phyloP scores from a whole-genome alignment of 2,797 vertebrate genomes.

The Streptopelia turtur region DNA sequence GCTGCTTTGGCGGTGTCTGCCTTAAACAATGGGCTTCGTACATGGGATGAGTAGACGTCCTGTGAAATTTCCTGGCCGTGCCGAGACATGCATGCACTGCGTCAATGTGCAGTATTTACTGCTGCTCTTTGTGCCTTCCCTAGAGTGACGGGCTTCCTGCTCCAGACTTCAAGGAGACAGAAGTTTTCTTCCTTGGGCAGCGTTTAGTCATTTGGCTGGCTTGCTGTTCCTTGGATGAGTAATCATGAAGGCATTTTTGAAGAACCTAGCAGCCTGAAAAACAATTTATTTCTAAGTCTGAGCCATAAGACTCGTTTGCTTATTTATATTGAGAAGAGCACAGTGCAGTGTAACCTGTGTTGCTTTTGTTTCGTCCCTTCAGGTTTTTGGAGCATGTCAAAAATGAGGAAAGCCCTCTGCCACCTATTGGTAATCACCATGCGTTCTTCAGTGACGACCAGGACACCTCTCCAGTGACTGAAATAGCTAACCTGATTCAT shows the following conservation, averaged over 20 bases:
- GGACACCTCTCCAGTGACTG: constrained; percentile 75
- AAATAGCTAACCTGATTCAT: constrained; percentile 89
- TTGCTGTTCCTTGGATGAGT: background rate
- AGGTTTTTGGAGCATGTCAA: constrained; percentile 94
- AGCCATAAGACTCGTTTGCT: background rate
- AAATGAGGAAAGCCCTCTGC: constrained; percentile 82
- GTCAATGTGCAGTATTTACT: constrained; percentile 13
- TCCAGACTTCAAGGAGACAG: constrained; percentile 32
- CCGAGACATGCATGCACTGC: background rate
- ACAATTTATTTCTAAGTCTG: background rate
- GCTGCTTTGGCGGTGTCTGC: background rate
- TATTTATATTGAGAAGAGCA: background rate
- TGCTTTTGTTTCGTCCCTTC: background rate
- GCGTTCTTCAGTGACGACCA: constrained; percentile 75
- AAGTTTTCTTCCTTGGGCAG: constrained; percentile 29
- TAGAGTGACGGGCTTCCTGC: background rate
- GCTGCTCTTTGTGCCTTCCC: constrained; percentile 28
- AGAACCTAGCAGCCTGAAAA: background rate
- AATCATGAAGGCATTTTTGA: background rate
- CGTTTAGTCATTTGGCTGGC: constrained; percentile 3
- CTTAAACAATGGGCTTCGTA: constrained; percentile 37
- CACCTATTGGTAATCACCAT: constrained; percentile 75
- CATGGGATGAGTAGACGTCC: background rate
- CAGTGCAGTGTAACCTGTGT: background rate
- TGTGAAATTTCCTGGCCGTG: constrained; percentile 48